Evolutionary conservation across 1,140 invertebrate genomes (phyloP), one percentile per base, ranked within the genome.

Genomic region (Psix sp.): DNA sequence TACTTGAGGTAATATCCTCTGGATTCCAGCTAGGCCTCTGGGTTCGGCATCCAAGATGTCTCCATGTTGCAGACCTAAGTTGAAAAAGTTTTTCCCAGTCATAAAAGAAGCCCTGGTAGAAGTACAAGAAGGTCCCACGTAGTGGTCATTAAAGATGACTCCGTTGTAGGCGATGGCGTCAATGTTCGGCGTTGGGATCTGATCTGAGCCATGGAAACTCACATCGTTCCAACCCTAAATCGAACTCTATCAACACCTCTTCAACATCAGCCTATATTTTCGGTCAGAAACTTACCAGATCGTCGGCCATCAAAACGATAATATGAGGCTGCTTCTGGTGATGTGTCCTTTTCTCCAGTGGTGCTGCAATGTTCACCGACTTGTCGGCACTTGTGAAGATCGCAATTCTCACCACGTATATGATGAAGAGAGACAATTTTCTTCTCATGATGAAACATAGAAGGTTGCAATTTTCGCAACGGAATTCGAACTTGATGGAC

Each of bases 151-250:
- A 2, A 93, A 83, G 56, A 92, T 90, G 51, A 93, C 85, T 9
- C 92, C 92, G 72, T 90, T 89, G 60, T 89, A 90, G 0, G 91
- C 92, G 2, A 93, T 78, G 2, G 88, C 88, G 57, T 92, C 91
- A 14, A 93, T 90, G 73, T 92, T 92, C 0, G 92, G 92, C 0
- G 92, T 93, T 14, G 88, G 88, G 63, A 92, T 91, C 82, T 93
- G 89, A 73, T 91, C 84, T 9, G 91, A 92, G 9, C 92, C 93
- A 77, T 93, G 93, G 77, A 92, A 93, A 57, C 92, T 89, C 2
- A 94, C 90, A 79, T 94, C 92, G 78, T 93, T 92, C 91, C 91
- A 94, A n/a, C 93, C 93, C 92, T 93, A 54, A 16, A 81, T 80
- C 52, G 49, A 52, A 33, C 7, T 11, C 13, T 35, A 35, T 35